These are phyloP conservation scores for Nebria ingens DNA, from an alignment of 1,140 invertebrate species.

Conservation along the genomic window DNA sequence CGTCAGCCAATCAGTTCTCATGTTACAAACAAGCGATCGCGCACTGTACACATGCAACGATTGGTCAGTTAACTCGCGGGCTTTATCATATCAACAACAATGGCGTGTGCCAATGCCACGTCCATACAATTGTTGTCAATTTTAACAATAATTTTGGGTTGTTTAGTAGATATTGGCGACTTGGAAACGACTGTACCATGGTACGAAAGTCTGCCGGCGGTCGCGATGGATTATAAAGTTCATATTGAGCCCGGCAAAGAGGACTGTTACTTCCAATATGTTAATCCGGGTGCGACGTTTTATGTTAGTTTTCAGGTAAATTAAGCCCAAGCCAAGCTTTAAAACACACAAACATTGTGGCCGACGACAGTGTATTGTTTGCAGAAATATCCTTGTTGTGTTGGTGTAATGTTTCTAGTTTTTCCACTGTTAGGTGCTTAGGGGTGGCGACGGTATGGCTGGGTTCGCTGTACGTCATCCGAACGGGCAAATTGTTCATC, in stretches of 20 bases:
- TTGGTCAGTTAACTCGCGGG: no score
- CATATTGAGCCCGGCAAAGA: conserved; percentile 89
- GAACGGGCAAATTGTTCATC: conserved; percentile 69
- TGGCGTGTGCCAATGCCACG: neutral
- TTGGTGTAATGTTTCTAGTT: conserved; percentile 7
- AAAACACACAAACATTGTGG: conserved; percentile 6
- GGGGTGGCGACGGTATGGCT: conserved; percentile 85
- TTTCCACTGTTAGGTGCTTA: conserved; percentile 49
- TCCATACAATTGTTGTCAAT: neutral
- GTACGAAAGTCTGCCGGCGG: conserved; percentile 75
- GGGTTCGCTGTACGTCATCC: conserved; percentile 85
- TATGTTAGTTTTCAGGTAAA: conserved; percentile 86
- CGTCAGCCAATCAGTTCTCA: no score
- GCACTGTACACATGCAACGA: no score
- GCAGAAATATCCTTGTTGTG: neutral
- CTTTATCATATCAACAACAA: no score
- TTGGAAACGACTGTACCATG: conserved; percentile 41
- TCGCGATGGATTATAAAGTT: conserved; percentile 91
- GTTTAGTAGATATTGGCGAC: neutral
- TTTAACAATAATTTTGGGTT: neutral
- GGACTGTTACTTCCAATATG: conserved; percentile 90
- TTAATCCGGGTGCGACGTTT: conserved; percentile 82
- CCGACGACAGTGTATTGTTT: neutral
- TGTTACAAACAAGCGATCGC: no score
- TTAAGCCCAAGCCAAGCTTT: neutral